Evolutionary conservation across 1,140 invertebrate species (phyloP).

Genomic region (Liolophura sinensis): DNA sequence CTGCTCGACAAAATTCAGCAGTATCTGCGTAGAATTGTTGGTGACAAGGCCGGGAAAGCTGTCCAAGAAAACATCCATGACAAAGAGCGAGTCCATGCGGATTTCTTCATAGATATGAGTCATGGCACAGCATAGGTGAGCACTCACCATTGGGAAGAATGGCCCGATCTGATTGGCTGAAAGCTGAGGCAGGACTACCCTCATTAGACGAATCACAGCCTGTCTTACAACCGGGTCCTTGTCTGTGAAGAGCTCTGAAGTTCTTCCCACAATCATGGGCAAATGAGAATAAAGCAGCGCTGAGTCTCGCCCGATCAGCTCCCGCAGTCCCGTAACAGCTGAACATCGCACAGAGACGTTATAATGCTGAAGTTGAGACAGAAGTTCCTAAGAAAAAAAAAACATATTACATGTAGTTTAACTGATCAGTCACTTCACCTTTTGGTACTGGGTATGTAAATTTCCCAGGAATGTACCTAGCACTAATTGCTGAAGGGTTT

Average conservation of each 20-base stretch:
- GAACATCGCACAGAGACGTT: conserved; percentile 72
- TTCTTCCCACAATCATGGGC: conserved; percentile 69
- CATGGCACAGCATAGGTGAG: conserved; percentile 83
- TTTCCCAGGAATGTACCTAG: too few species aligned
- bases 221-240: conserved; percentile 72
- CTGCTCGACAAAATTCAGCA: conserved; percentile 78
- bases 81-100: conserved; percentile 77
- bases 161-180: conserved; percentile 62
- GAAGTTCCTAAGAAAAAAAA: conserved; percentile 66
- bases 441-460: too few species aligned
- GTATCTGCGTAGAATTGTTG: conserved; percentile 68
- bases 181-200: conserved; percentile 64
- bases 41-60: conserved; percentile 67
- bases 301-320: conserved; percentile 66
- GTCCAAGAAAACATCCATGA: conserved; percentile 69
- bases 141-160: conserved; percentile 74
- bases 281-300: conserved; percentile 66
- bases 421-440: too few species aligned
- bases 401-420: too few species aligned
- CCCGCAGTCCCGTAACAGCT: conserved; percentile 72
- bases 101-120: conserved; percentile 79
- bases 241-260: conserved; percentile 73
- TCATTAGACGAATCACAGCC: conserved; percentile 67
- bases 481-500: too few species aligned
- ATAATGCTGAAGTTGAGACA: conserved; percentile 77